Percentiles rank a stretch among this genome's conserved stretches.
These are phyloP conservation scores for Cotesia chilonis DNA, from an alignment of 1,140 invertebrate genomes.

Conservation along the genomic window DNA sequence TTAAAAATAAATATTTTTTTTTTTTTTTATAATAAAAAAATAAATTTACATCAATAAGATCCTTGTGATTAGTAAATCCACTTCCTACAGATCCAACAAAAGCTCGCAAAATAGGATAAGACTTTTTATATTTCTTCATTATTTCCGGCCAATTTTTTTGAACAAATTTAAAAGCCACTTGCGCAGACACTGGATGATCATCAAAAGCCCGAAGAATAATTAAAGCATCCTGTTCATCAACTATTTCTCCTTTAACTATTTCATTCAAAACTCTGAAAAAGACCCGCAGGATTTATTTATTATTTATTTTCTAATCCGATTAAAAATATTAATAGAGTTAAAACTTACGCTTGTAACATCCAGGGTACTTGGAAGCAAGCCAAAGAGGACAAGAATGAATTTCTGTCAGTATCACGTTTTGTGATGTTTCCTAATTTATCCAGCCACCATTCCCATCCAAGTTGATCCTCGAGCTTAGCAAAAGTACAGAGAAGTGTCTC, in stretches of 20 bases:
- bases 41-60: slow-evolving; percentile 36
- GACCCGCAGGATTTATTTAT: neutral
- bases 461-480: slow-evolving; percentile 51
- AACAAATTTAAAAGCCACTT: slow-evolving; percentile 50
- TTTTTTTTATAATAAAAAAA: slow-evolving; percentile 39
- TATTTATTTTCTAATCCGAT: neutral
- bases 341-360: slow-evolving; percentile 54
- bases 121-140: slow-evolving; percentile 38
- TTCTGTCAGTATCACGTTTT: slow-evolving; percentile 49
- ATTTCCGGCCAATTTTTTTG: slow-evolving; percentile 53
- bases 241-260: slow-evolving; percentile 47
- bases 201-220: slow-evolving; percentile 51
- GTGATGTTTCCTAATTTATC: slow-evolving; percentile 43
- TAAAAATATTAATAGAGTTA: slow-evolving; percentile 8
- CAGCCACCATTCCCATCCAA: slow-evolving; percentile 55
- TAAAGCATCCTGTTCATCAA: slow-evolving; percentile 44
- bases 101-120: slow-evolving; percentile 34
- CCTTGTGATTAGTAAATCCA: slow-evolving; percentile 36
- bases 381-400: slow-evolving; percentile 50
- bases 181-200: slow-evolving; percentile 51
- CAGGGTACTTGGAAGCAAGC: slow-evolving; percentile 54
- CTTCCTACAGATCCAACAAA: slow-evolving; percentile 31
- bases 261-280: slow-evolving; percentile 50
- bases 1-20: slow-evolving; percentile 12
- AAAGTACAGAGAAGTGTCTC: slow-evolving; percentile 57